Evolutionary conservation across 2,888 invertebrate genomes (phyloP).

Genomic region (Tetanocera ferruginea): DNA sequence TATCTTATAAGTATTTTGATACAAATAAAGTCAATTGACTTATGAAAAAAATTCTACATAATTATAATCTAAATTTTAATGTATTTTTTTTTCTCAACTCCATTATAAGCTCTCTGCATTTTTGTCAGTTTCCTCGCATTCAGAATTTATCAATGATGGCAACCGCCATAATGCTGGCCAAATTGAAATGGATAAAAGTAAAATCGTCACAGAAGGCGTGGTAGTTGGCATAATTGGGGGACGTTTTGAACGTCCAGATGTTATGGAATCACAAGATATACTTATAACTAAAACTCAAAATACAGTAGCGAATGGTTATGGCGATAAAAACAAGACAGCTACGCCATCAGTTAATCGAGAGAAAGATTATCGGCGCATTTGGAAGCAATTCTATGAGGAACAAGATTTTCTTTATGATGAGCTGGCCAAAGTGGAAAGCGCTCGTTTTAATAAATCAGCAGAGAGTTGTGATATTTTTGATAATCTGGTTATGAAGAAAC

Average conservation of each 20-base stretch:
- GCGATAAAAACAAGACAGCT: constrained; percentile 5
- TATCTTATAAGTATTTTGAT: too few species aligned
- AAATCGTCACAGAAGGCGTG: constrained; percentile 68
- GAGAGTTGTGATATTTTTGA: constrained; percentile 58
- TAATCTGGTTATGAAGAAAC: constrained; percentile 64
- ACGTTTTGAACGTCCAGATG: constrained; percentile 62
- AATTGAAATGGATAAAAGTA: constrained; percentile 56
- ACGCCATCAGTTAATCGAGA: not conserved
- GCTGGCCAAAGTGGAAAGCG: constrained; percentile 50
- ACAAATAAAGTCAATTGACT: too few species aligned
- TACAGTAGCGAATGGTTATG: constrained; percentile 70
- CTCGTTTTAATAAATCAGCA: constrained; percentile 55
- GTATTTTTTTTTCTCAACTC: too few species aligned
- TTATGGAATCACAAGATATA: constrained; percentile 70
- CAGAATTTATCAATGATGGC: constrained; percentile 72
- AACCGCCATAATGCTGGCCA: constrained; percentile 70
- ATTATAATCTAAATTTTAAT: too few species aligned
- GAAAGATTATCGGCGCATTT: constrained; percentile 52
- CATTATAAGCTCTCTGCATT: constrained; percentile 66
- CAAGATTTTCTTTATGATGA: constrained; percentile 48
- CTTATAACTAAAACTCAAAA: constrained; percentile 69
- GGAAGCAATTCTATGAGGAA: constrained; percentile 59
- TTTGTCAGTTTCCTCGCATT: constrained; percentile 70
- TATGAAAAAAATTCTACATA: too few species aligned
- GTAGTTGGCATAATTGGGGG: constrained; percentile 66